phyloP scores from a whole-genome alignment of 2,888 invertebrate species.

The Sinodicranocentrus sp. region DNA sequence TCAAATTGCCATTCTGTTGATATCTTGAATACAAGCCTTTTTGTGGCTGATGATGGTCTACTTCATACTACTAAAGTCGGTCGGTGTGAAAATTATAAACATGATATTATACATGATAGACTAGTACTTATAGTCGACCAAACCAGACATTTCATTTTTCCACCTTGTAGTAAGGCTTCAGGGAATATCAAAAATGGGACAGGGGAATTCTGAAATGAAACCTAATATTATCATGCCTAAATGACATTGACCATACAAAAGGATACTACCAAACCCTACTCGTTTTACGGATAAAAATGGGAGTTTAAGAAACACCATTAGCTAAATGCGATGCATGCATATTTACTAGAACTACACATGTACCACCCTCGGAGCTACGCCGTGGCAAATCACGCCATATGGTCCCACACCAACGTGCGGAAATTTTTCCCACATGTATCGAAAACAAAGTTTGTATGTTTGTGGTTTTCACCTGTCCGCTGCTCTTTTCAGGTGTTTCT shows the following conservation, averaged over 20 bases:
- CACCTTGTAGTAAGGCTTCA: background rate
- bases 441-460: background rate
- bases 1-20: background rate
- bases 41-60: background rate
- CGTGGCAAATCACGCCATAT: conserved; percentile 15
- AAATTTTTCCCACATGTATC: conserved; percentile 11
- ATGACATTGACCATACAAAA: conserved; percentile 14
- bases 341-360: background rate
- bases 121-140: no score
- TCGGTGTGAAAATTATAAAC: background rate
- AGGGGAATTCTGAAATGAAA: conserved; percentile 1
- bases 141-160: background rate
- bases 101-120: no score
- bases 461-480: conserved; percentile 19
- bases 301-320: conserved; percentile 15
- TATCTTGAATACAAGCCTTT: background rate
- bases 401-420: background rate
- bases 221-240: conserved; percentile 7
- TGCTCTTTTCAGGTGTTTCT: background rate
- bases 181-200: conserved; percentile 8
- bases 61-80: background rate
- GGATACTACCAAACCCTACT: background rate
- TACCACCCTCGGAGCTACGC: background rate
- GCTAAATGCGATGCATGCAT: no score
- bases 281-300: background rate